phyloP scores from a whole-genome alignment of 1,140 invertebrate species.

The Formica selysi region DNA sequence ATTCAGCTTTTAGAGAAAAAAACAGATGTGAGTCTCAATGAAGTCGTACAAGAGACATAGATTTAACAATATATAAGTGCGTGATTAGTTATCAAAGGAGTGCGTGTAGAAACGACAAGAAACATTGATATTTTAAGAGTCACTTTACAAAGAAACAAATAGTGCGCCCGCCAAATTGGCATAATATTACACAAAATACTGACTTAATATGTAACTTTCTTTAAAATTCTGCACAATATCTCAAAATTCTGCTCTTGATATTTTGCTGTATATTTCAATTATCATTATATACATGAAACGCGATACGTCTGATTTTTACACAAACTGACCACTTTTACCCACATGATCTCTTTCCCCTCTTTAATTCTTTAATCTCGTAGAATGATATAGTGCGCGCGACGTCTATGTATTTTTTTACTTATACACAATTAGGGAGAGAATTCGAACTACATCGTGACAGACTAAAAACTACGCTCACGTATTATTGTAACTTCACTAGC shows the following conservation, averaged over 20 bases:
- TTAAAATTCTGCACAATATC: slow-evolving; percentile 34
- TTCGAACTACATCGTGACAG: neutral
- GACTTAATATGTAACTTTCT: slow-evolving; percentile 42
- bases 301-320: neutral
- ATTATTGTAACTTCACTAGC: slow-evolving; percentile 22
- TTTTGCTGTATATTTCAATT: slow-evolving; percentile 18
- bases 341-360: neutral
- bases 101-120: slow-evolving; percentile 12
- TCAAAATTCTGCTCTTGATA: slow-evolving; percentile 15
- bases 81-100: neutral
- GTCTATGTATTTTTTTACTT: neutral
- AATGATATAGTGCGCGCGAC: neutral
- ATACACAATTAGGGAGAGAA: slow-evolving; percentile 2
- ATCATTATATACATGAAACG: slow-evolving; percentile 21
- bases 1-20: neutral
- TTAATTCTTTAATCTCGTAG: slow-evolving; percentile 15
- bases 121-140: slow-evolving; percentile 24
- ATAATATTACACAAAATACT: slow-evolving; percentile 51
- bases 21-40: neutral
- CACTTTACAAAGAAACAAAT: slow-evolving; percentile 19
- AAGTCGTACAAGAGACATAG: neutral
- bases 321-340: neutral
- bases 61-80: neutral
- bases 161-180: neutral
- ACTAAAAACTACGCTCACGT: slow-evolving; percentile 10